phyloP scores from a whole-genome alignment of 1,140 invertebrate genomes.

The Eupristina koningsbergeri region DNA sequence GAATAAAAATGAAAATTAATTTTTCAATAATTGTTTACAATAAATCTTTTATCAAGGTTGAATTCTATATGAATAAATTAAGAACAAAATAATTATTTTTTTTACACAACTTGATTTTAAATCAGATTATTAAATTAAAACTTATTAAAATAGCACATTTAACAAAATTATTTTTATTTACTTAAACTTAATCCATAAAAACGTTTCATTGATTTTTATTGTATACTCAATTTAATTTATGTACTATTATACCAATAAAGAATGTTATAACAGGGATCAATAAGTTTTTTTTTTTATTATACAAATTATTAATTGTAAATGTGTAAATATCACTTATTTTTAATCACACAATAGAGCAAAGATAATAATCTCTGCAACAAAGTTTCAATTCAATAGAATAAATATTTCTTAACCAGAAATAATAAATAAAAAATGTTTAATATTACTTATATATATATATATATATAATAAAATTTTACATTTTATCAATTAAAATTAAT shows the following conservation, averaged over 20 bases:
- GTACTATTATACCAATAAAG: not conserved
- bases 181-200: not conserved
- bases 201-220: too few species aligned
- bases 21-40: not conserved
- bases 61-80: not conserved
- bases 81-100: too few species aligned
- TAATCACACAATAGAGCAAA: not conserved
- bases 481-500: too few species aligned
- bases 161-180: not conserved
- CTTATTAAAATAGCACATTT: not conserved
- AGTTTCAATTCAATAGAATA: too few species aligned
- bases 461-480: too few species aligned
- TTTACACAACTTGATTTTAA: not conserved
- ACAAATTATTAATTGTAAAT: not conserved
- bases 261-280: not conserved
- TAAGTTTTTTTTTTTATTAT: not conserved
- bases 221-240: not conserved
- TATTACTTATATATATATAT: too few species aligned
- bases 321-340: not conserved
- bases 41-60: not conserved
- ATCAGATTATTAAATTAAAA: not conserved
- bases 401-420: too few species aligned
- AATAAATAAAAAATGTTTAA: too few species aligned
- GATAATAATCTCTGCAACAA: too few species aligned
- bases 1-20: not conserved